Evolutionary conservation across 2,797 vertebrate species (phyloP), one percentile per base, ranked within the genome.

Genomic region (Arctocebus calabarensis): DNA sequence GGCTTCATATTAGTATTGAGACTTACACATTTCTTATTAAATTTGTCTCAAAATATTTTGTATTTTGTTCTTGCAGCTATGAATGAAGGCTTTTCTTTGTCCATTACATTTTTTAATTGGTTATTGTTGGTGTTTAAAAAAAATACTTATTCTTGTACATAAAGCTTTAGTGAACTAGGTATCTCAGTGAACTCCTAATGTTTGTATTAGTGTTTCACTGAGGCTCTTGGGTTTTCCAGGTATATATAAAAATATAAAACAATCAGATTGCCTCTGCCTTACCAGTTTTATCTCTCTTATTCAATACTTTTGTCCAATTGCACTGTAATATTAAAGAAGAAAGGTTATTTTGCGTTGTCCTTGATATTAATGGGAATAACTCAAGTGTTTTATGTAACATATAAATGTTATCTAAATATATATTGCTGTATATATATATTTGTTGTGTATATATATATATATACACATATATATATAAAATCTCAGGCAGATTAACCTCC

Each of bases 41-140:
- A 90, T 14, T 86, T 96, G 10, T 82, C 37, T 96, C 79, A 66
- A 93, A 91, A 91, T 74, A 79, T n/a, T 89, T 74, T 86, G 23
- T 19, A 84, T 74, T 88, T 61, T 93, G 48, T 73, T 94, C 20
- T 84, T 79, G n/a, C 12, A 68, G 70, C 32, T 86, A 7, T 61
- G 17, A 88, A 73, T 48, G 20, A 61, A 87, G 43, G 34, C 52
- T 71, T 78, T 45, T 68, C 40, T 78, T 79, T 20, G 14, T 20
- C 40, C 34, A 17, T 71, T 87, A 34, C 52, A 74, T 78, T 92
- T 96, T 85, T 48, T 73, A 55, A 83, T 20, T 78, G 45, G 34
- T 37, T 81, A 66, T 29, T 75, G 27, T 0, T 89, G 20, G 11
- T 59, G 10, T 85, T 78, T 75, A 94, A 87, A 86, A 87, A 45